Percentiles rank a stretch among this genome's conserved stretches.
phyloP scores from a whole-genome alignment of 1,140 invertebrate genomes.

The Tigriopus japonicus region DNA sequence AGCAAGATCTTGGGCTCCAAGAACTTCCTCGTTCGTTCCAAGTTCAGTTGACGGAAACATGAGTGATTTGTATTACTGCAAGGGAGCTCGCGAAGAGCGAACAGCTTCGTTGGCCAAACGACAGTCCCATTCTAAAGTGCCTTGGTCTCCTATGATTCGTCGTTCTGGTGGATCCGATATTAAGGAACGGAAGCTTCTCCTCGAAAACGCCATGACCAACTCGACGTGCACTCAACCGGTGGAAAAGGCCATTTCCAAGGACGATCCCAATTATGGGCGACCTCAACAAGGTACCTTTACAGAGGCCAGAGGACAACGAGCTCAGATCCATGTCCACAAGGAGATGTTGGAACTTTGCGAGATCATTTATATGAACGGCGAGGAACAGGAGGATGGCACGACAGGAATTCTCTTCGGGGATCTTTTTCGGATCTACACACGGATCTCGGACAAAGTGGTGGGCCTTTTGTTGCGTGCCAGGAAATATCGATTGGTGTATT shows the following conservation, averaged over 20 bases:
- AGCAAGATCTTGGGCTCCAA: too few relatives aligned
- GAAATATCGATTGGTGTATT: slow-evolving; percentile 13
- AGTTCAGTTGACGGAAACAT: too few relatives aligned
- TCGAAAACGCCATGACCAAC: not conserved
- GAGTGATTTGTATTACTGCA: too few relatives aligned
- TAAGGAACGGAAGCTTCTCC: not conserved
- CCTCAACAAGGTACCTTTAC: slow-evolving; percentile 10
- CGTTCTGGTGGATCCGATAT: not conserved
- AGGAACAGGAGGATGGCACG: not conserved
- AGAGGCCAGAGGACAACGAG: not conserved
- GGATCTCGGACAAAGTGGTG: slow-evolving; percentile 13
- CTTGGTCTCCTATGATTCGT: too few relatives aligned
- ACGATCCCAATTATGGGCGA: slow-evolving; percentile 9
- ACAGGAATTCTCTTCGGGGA: slow-evolving; percentile 12
- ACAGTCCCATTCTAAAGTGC: too few relatives aligned
- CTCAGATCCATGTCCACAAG: slow-evolving; percentile 8
- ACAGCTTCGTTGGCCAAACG: too few relatives aligned
- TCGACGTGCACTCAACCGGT: not conserved
- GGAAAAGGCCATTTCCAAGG: not conserved
- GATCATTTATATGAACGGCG: slow-evolving; percentile 9
- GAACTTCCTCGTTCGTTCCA: too few relatives aligned
- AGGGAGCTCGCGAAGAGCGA: too few relatives aligned
- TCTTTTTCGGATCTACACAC: slow-evolving; percentile 7
- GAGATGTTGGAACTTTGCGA: slow-evolving; percentile 15
- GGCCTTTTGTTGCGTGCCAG: slow-evolving; percentile 7